These are phyloP conservation scores for Drosophila aldrichi DNA, from an alignment of 2,888 invertebrate species.

Conservation along the genomic window DNA sequence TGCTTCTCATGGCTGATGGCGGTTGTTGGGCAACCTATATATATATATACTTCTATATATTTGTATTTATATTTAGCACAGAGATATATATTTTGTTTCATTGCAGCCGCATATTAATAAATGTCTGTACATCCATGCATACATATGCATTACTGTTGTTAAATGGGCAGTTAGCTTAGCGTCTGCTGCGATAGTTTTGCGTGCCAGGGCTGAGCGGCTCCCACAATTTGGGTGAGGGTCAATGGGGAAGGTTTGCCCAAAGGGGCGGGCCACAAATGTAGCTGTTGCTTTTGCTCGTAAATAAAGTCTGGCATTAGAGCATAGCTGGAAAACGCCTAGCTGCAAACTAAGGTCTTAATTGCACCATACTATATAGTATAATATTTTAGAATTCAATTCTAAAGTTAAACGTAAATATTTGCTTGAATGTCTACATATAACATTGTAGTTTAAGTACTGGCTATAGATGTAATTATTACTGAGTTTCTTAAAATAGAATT, in stretches of 20 bases:
- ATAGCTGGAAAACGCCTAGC: constrained; percentile 3
- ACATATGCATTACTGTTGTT: constrained; percentile 37
- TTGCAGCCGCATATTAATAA: constrained; percentile 46
- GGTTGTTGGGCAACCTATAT: constrained; percentile 1
- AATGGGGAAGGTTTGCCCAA: constrained; percentile 64
- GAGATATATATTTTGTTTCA: not conserved
- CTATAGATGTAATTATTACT: not conserved
- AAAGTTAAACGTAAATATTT: not conserved
- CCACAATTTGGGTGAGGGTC: constrained; percentile 75
- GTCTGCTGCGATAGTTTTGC: constrained; percentile 50
- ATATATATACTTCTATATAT: not conserved
- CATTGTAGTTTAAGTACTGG: not conserved
- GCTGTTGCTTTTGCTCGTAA: not conserved
- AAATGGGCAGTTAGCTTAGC: constrained; percentile 46
- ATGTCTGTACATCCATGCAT: constrained; percentile 30
- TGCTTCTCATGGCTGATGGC: constrained; percentile 66
- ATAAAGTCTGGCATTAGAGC: constrained; percentile 12
- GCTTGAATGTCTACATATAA: not conserved
- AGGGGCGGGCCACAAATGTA: constrained; percentile 27
- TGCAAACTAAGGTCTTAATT: not conserved
- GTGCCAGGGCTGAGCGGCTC: constrained; percentile 61
- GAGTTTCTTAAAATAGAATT: not conserved
- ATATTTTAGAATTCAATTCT: constrained; percentile 6
- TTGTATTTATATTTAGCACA: not conserved
- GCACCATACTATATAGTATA: not conserved